These are phyloP conservation scores for Clavelina lepadiformis DNA, from an alignment of 23 tunicate species.

Conservation along the genomic window DNA sequence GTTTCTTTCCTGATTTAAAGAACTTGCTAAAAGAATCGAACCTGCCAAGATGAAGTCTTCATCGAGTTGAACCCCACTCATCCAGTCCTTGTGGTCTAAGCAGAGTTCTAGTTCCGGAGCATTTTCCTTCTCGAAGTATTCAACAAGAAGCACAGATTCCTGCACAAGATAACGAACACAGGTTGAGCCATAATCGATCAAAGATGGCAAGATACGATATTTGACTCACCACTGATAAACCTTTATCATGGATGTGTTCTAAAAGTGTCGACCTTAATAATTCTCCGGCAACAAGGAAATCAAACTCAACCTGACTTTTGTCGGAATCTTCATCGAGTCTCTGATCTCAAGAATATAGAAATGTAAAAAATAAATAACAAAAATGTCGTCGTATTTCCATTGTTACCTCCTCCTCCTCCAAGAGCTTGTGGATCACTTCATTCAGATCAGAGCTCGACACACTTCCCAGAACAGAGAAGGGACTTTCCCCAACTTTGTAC, in stretches of 20 bases:
- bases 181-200: too few relatives aligned
- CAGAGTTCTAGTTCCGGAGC: constrained; percentile 57
- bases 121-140: constrained; percentile 54
- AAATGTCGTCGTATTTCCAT: too few relatives aligned
- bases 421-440: constrained; percentile 59
- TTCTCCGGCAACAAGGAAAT: constrained; percentile 62
- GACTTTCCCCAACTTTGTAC: constrained; percentile 41
- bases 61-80: constrained; percentile 51
- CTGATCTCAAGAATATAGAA: not conserved
- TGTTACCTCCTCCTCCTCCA: not conserved
- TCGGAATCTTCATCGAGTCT: constrained; percentile 8
- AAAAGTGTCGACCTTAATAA: constrained; percentile 48
- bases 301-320: constrained; percentile 23
- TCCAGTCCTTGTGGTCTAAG: constrained; percentile 71
- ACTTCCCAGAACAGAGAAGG: constrained; percentile 62
- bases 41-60: constrained; percentile 43
- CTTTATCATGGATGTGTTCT: constrained; percentile 47
- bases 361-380: not conserved
- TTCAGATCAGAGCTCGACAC: constrained; percentile 33
- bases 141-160: constrained; percentile 74
- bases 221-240: constrained; percentile 41
- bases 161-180: not conserved
- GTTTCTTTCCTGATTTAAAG: too few relatives aligned
- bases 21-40: too few relatives aligned
- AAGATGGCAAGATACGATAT: not conserved